phyloP scores from a whole-genome alignment of 2,113 vertebrate genomes.

The Larimichthys crocea region DNA sequence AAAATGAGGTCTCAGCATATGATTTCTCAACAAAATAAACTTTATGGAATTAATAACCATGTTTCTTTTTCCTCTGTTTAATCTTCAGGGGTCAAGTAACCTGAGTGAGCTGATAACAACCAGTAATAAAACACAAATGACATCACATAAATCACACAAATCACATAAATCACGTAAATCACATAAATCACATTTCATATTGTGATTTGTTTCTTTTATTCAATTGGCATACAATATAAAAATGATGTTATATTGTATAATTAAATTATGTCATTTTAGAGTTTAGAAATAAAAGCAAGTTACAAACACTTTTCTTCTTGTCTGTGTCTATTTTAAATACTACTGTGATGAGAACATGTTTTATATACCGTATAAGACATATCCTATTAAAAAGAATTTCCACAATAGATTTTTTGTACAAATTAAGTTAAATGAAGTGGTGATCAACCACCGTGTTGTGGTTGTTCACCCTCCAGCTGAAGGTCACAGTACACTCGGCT shows the following conservation, averaged over 20 bases:
- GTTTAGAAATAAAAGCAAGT: not conserved
- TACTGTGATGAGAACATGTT: not conserved
- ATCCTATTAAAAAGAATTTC: too few species aligned
- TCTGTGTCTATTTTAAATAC: not conserved
- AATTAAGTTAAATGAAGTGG: not conserved
- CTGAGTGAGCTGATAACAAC: slow-evolving; percentile 9
- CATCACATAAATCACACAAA: too few species aligned
- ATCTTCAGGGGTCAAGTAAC: not conserved
- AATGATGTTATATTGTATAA: not conserved
- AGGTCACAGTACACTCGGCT: slow-evolving; percentile 41
- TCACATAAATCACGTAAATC: not conserved
- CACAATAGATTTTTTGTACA: not conserved
- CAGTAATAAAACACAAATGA: too few species aligned
- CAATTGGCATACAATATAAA: not conserved
- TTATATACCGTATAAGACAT: too few species aligned
- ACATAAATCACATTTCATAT: too few species aligned
- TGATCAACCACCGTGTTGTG: not conserved
- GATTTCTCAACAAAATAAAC: too few species aligned
- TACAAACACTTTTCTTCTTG: not conserved
- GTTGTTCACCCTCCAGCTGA: slow-evolving; percentile 15
- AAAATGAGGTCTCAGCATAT: too few species aligned
- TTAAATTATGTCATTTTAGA: not conserved
- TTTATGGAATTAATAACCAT: too few species aligned
- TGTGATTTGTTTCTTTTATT: not conserved
- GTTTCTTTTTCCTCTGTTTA: too few species aligned